These are phyloP conservation scores for Bolborhynchus lineola DNA, from an alignment of 2,113 vertebrate genomes.

Conservation along the genomic window DNA sequence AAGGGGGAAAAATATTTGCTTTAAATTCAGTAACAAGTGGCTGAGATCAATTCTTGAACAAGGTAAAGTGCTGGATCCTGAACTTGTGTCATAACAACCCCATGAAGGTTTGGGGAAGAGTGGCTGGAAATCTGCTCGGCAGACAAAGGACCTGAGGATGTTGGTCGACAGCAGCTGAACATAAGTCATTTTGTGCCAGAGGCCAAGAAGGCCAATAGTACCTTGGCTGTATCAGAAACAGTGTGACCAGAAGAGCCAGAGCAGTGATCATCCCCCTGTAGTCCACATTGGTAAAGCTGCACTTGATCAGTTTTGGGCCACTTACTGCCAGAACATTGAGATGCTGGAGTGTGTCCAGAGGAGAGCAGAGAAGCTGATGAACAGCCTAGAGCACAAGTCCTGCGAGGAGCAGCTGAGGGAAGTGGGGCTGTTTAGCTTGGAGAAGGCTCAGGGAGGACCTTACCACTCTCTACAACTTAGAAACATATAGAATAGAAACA, in stretches of 20 bases:
- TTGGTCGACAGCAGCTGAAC: background rate
- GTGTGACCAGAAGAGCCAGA: background rate
- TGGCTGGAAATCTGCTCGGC: background rate
- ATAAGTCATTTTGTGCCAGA: background rate
- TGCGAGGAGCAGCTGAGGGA: background rate
- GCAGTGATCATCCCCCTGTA: background rate
- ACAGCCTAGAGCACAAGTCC: background rate
- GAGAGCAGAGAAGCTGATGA: background rate
- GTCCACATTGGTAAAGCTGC: background rate
- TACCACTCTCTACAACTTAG: background rate
- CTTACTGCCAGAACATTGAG: background rate
- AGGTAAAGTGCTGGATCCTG: background rate
- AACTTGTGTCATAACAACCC: background rate
- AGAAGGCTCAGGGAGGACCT: background rate
- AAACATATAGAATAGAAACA: no score
- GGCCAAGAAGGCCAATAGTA: background rate
- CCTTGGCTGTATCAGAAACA: background rate
- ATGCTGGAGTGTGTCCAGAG: background rate
- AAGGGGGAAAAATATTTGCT: background rate
- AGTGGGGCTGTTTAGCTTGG: background rate
- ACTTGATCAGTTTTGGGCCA: background rate
- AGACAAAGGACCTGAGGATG: background rate
- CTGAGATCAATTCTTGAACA: background rate
- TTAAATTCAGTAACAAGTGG: background rate
- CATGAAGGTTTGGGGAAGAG: background rate